These are phyloP conservation scores for Pyrocephalus nanus DNA, from an alignment of 2,797 vertebrate species.

Conservation along the genomic window DNA sequence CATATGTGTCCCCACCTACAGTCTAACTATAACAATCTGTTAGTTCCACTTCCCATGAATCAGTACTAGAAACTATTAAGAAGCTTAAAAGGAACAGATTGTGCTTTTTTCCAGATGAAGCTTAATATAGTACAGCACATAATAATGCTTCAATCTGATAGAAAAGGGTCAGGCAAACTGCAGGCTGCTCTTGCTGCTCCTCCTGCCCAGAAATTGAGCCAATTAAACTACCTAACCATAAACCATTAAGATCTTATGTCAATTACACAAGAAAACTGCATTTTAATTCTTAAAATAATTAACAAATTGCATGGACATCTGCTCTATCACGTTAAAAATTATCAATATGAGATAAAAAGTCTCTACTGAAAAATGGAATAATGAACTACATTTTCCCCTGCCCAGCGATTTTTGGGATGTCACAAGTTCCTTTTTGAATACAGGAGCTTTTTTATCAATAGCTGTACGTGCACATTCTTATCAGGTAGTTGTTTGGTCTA, in stretches of 20 bases:
- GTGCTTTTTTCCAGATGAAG: conserved; percentile 46
- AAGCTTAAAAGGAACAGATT: conserved; percentile 59
- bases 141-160: conserved; percentile 38
- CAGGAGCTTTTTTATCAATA: neutral
- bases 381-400: accelerated
- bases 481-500: neutral
- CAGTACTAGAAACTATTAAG: conserved; percentile 50
- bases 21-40: conserved; percentile 39
- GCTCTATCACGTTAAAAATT: neutral
- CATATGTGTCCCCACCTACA: conserved; percentile 1
- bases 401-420: neutral
- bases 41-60: conserved; percentile 47
- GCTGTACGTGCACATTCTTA: neutral
- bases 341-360: neutral
- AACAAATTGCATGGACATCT: neutral
- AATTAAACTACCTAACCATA: neutral
- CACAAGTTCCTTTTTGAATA: neutral
- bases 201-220: neutral
- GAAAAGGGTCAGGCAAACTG: conserved; percentile 33
- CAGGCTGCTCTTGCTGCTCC: neutral
- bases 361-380: neutral
- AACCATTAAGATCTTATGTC: neutral
- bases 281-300: neutral
- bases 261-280: neutral
- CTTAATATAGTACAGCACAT: conserved; percentile 30